Conservation (phyloP, 1,140 invertebrate genomes). For the Lepidotrigona ventralis region DNA sequence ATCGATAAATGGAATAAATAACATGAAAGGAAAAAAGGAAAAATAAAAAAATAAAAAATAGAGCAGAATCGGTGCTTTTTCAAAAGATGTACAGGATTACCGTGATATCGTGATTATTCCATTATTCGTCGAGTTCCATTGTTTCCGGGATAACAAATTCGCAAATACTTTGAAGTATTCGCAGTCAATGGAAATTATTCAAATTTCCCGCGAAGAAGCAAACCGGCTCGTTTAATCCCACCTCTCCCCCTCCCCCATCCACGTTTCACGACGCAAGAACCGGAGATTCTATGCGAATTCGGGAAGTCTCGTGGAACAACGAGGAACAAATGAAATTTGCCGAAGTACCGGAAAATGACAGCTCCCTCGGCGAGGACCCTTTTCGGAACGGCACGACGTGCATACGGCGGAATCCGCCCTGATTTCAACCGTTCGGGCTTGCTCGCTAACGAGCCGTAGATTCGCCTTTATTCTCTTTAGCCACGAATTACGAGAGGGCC, state of each 20-base stretch:
- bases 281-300: slow-evolving; percentile 1
- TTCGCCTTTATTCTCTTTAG: slow-evolving; percentile 57
- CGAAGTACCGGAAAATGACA: slow-evolving; percentile 68
- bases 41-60: background rate
- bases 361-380: slow-evolving; percentile 31
- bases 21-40: background rate
- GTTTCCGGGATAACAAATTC: background rate
- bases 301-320: background rate
- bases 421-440: slow-evolving; percentile 34
- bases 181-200: background rate
- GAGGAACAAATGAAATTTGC: slow-evolving; percentile 62
- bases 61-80: background rate
- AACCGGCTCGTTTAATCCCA: background rate
- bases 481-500: slow-evolving; percentile 47
- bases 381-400: slow-evolving; percentile 30
- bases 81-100: background rate
- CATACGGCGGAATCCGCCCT: slow-evolving; percentile 11
- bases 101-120: slow-evolving; percentile 9
- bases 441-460: slow-evolving; percentile 64
- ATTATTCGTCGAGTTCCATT: background rate
- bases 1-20: slow-evolving; percentile 53
- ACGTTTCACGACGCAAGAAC: background rate
- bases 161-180: background rate
- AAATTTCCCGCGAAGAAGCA: background rate
- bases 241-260: background rate